Evolutionary conservation across 2,797 vertebrate species (phyloP).

Genomic region (Astyanax mexicanus): DNA sequence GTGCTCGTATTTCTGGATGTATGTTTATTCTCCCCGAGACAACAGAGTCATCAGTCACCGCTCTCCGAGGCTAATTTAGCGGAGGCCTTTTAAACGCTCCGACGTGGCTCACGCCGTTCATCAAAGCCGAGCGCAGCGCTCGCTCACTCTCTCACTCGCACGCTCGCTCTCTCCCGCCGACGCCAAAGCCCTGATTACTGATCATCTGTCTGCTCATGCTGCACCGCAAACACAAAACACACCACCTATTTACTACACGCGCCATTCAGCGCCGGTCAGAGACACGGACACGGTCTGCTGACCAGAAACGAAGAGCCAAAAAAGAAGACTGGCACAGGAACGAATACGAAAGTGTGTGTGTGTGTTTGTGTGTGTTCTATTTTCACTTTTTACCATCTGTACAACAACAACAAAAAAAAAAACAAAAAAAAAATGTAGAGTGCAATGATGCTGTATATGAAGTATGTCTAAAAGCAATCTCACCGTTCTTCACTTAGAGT

Average conservation of each 20-base stretch:
- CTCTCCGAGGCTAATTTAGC: constrained; percentile 57
- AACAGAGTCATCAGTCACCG: constrained; percentile 58
- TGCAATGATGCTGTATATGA: constrained; percentile 25
- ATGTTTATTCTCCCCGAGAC: constrained; percentile 47
- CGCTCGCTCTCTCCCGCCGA: constrained; percentile 14
- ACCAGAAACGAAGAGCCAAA: not conserved
- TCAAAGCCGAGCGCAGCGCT: constrained; percentile 46
- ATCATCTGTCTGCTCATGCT: constrained; percentile 43
- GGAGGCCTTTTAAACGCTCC: constrained; percentile 57
- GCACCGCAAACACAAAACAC: constrained; percentile 40
- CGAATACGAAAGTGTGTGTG: constrained; percentile 18
- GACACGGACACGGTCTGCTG: not conserved
- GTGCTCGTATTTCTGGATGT: constrained; percentile 51
- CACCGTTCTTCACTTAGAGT: not conserved
- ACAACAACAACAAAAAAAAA: constrained; percentile 17
- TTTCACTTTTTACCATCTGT: constrained; percentile 34
- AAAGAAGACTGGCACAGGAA: not conserved
- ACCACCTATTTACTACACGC: constrained; percentile 35
- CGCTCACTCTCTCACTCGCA: not conserved
- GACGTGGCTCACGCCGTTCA: constrained; percentile 48
- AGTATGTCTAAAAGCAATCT: constrained; percentile 21
- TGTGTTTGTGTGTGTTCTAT: constrained; percentile 17
- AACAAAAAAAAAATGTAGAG: not conserved
- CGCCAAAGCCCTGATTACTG: constrained; percentile 47
- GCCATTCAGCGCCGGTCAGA: constrained; percentile 18